Evolutionary conservation across 2,113 vertebrate genomes (phyloP), one percentile per base, ranked within the genome.

Genomic region (Cephalophus harveyi): DNA sequence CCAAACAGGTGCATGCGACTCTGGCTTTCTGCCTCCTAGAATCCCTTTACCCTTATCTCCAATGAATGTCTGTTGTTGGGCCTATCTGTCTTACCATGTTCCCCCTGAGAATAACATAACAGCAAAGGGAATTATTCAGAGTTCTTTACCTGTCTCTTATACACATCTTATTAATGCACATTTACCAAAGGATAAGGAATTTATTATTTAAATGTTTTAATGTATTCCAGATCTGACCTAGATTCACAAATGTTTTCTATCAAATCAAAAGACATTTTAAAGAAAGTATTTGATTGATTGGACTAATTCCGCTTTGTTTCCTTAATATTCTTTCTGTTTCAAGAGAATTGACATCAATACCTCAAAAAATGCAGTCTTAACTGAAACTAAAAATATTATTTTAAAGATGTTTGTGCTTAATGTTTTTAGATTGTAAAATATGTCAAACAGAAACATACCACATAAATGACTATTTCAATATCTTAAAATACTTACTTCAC

Each of bases 311-410:
- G 21, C 30, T 33, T 95, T 82, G 46, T 10, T 90, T 87, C 36
- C 3, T 83, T 94, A 78, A 28, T 46, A 84, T 76, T 64, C 16
- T 85, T 91, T 94, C 28, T 85, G 25, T 91, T 76, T 91, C 13
- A 88, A 43, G 54, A 74, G 21, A 85, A 46, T 46, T 82, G 40
- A 25, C 46, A 87, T 94, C 28, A 87, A 7, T 85, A 74, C 9
- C 28, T 94, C 21, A 55, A 90, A 88, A 13, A 40, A 91, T 33
- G 6, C 1, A 87, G 4, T 21, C 30, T 89, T 43, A 54, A 36
- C 7, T 82, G 36, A n/a, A 59, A 62, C 30, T 89, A 14, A 88
- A 84, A 83, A 30, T 87, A n/a, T 36, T 90, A 87, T 62, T 94
- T 96, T 90, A 17, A 81, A 94, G 79, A 87, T 74, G 14, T 62